Evolutionary conservation across 2,113 vertebrate genomes (phyloP).

Genomic region (Brachypteracias leptosomus): DNA sequence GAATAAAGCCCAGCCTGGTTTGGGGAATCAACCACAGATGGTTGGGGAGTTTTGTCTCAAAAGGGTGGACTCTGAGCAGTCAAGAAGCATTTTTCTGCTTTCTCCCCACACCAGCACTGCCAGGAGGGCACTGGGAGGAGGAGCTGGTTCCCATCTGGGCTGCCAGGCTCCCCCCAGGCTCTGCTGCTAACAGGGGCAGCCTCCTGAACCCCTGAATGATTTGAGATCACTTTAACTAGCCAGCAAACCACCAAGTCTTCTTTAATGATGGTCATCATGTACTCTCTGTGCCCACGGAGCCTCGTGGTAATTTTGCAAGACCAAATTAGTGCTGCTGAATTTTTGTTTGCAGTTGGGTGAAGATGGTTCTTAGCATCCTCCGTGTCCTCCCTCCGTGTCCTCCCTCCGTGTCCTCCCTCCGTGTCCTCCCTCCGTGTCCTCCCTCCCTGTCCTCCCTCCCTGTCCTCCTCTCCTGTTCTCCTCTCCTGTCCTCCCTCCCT

Average conservation of each 20-base stretch:
- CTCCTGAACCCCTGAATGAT: not conserved
- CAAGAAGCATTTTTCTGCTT: no score
- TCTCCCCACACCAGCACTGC: not conserved
- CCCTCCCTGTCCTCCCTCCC: not conserved
- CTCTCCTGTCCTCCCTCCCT: not conserved
- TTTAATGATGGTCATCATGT: not conserved
- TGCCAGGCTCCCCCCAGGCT: not conserved
- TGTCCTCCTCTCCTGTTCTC: not conserved
- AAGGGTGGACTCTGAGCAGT: not conserved
- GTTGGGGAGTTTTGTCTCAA: not conserved
- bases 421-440: no score
- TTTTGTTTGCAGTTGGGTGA: not conserved
- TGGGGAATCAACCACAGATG: constrained; percentile 8
- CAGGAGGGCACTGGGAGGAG: not conserved
- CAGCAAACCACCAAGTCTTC: not conserved
- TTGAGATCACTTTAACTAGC: not conserved
- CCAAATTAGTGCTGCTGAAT: not conserved
- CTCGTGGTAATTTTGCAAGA: not conserved
- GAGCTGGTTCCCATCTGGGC: not conserved
- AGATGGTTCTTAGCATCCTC: not conserved
- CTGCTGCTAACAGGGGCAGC: not conserved
- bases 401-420: no score
- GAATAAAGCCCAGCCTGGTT: not conserved
- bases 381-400: not conserved
- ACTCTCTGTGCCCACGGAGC: not conserved